Percentiles rank a stretch among this genome's conserved stretches.
Evolutionary conservation across 2,113 vertebrate genomes (phyloP).

Genomic region (Delphinus delphis): DNA sequence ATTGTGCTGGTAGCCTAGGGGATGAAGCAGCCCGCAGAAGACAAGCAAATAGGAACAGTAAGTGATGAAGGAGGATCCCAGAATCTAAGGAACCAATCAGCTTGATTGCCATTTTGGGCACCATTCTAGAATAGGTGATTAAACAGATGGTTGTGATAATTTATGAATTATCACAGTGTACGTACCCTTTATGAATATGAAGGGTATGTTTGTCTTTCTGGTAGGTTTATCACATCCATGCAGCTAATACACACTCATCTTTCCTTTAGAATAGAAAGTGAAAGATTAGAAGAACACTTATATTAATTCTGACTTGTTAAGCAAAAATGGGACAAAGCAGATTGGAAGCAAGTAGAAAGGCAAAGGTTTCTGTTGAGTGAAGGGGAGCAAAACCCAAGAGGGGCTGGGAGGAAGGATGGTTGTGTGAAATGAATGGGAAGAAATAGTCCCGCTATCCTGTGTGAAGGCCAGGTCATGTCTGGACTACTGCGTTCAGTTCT

Average conservation of each 20-base stretch:
- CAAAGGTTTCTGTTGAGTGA: not conserved
- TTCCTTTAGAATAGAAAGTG: not conserved
- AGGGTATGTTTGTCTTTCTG: not conserved
- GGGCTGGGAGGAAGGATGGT: not conserved
- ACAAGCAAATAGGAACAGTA: not conserved
- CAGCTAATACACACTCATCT: not conserved
- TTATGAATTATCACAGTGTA: not conserved
- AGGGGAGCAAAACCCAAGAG: not conserved
- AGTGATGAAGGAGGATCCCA: not conserved
- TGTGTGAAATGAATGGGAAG: not conserved
- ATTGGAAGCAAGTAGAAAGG: not conserved
- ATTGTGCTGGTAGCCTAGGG: not conserved
- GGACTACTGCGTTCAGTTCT: not conserved
- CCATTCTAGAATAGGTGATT: not conserved
- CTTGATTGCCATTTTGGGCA: not conserved
- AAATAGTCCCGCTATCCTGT: not conserved
- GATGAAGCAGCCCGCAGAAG: not conserved
- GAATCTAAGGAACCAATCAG: not conserved
- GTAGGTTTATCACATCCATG: not conserved
- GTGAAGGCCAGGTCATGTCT: not conserved
- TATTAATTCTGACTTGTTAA: not conserved
- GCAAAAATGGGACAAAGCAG: not conserved
- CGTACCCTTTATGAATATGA: not conserved
- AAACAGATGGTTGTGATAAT: not conserved
- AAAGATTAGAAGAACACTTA: not conserved